phyloP scores from a whole-genome alignment of 2,888 invertebrate genomes.

The Antheraea assamensis region DNA sequence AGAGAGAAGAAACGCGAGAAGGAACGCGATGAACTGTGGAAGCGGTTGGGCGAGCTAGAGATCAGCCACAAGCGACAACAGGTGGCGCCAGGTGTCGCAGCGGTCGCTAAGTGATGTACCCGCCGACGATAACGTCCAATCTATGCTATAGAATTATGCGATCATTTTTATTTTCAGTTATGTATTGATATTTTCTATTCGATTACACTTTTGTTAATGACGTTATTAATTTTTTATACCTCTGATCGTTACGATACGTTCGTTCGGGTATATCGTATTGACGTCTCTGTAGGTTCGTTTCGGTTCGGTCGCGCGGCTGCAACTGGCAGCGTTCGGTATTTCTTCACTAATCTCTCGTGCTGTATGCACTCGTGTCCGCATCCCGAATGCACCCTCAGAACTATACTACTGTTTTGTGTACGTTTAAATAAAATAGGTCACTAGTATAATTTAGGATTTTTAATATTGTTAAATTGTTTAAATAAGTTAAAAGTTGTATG shows the following conservation, averaged over 20 bases:
- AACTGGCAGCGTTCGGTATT: constrained; percentile 36
- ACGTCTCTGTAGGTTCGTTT: constrained; percentile 34
- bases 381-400: constrained; percentile 56
- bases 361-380: constrained; percentile 49
- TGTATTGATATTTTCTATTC: constrained; percentile 79
- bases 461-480: constrained; percentile 80
- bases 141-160: constrained; percentile 64
- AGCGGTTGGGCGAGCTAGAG: constrained; percentile 95
- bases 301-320: constrained; percentile 46
- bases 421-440: constrained; percentile 72
- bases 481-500: constrained; percentile 79
- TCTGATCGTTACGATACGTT: constrained; percentile 51
- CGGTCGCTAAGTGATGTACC: constrained; percentile 80
- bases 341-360: constrained; percentile 47
- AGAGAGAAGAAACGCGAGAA: constrained; percentile 97
- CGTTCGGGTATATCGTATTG: constrained; percentile 50
- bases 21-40: constrained; percentile 99
- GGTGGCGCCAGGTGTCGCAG: constrained; percentile 47
- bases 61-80: constrained; percentile 83
- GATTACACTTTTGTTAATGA: constrained; percentile 79
- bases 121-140: constrained; percentile 46
- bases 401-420: constrained; percentile 68
- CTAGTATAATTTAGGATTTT: constrained; percentile 78
- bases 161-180: constrained; percentile 74
- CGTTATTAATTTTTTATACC: constrained; percentile 77